These are phyloP conservation scores for Pectinophora gossypiella DNA, from an alignment of 1,140 invertebrate genomes.

Conservation along the genomic window DNA sequence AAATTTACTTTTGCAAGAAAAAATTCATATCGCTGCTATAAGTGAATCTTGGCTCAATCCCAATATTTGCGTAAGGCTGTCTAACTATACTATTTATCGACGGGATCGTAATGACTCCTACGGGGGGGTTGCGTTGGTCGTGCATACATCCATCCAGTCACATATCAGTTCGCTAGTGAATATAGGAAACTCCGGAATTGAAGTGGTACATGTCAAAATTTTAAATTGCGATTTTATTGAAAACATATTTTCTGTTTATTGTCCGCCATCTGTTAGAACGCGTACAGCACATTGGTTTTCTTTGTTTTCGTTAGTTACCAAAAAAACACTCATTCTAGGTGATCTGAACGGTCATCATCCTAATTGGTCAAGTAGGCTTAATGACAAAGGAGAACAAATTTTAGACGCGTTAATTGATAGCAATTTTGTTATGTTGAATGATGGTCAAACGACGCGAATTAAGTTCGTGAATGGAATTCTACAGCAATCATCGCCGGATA, in stretches of 20 bases:
- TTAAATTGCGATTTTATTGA: constrained; percentile 5
- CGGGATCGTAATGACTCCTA: background rate
- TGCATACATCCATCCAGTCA: background rate
- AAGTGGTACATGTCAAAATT: constrained; percentile 2
- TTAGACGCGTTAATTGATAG: background rate
- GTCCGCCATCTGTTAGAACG: background rate
- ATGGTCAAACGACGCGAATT: constrained; percentile 1
- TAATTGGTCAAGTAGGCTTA: background rate
- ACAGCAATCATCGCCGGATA: constrained; percentile 3
- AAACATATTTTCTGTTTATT: constrained; percentile 6
- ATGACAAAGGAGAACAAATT: background rate
- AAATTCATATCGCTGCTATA: constrained; percentile 4
- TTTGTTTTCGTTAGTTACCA: background rate
- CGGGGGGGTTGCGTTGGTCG: constrained; percentile 1
- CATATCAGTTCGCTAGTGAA: background rate
- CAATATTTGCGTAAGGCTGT: background rate
- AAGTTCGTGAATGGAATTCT: background rate
- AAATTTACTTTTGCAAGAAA: constrained; percentile 3
- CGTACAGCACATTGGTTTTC: background rate
- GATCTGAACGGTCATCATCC: background rate
- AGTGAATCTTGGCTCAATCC: background rate
- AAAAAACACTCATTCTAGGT: background rate
- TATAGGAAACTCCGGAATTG: background rate
- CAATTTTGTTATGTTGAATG: background rate
- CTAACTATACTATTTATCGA: constrained; percentile 6